A percentile compares a stretch with the other conserved stretches of the same genome.
Evolutionary conservation across 2,113 vertebrate species (phyloP).

Genomic region (Scatophagus argus): DNA sequence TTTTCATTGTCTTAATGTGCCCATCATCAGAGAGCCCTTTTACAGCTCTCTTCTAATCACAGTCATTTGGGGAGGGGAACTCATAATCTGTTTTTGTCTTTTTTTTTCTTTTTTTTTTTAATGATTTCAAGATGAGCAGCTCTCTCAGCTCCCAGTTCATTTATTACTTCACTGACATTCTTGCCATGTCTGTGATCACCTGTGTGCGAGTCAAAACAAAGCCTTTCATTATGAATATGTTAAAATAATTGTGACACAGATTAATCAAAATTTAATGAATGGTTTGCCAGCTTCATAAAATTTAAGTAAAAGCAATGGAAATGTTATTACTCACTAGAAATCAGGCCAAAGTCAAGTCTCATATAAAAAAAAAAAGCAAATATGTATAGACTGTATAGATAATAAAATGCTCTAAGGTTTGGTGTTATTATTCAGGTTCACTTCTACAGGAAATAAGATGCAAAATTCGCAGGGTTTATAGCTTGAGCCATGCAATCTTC

Average conservation of each 20-base stretch:
- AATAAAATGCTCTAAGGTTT: background rate
- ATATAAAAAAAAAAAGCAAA: constrained; percentile 18
- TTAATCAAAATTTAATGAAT: constrained; percentile 63
- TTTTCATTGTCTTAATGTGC: constrained; percentile 63
- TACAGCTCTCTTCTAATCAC: constrained; percentile 64
- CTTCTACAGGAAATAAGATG: constrained; percentile 4
- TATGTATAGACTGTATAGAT: constrained; percentile 2
- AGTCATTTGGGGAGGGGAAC: constrained; percentile 58
- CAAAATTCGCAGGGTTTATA: constrained; percentile 5
- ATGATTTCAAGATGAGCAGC: constrained; percentile 59
- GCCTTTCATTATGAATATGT: constrained; percentile 62
- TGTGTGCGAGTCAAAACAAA: constrained; percentile 71
- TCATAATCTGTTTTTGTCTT: constrained; percentile 63
- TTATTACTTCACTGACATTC: constrained; percentile 62
- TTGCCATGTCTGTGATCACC: constrained; percentile 60
- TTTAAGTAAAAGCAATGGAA: constrained; percentile 40
- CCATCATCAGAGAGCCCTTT: constrained; percentile 58
- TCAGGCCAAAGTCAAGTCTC: constrained; percentile 32
- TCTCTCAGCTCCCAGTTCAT: constrained; percentile 53
- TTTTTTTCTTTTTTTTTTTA: constrained; percentile 55
- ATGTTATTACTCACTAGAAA: constrained; percentile 46
- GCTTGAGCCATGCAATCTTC: background rate
- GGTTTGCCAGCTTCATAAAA: constrained; percentile 48
- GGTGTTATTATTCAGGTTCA: background rate
- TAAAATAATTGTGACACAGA: constrained; percentile 64